Evolutionary conservation across 2,888 invertebrate genomes (phyloP), one percentile per base, ranked within the genome.

Genomic region (Pinctada fucata): DNA sequence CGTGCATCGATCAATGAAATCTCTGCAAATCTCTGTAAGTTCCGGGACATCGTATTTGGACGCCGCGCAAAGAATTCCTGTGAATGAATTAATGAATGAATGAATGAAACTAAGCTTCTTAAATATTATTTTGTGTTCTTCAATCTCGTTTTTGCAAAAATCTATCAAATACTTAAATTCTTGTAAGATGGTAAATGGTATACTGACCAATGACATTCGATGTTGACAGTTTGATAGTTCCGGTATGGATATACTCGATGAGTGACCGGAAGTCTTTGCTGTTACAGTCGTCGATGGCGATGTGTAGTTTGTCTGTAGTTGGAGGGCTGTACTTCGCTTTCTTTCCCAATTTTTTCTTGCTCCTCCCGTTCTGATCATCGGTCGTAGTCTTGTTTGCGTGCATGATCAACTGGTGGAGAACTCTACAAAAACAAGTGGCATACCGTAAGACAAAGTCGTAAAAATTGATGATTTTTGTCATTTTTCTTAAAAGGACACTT

Each of bases 351-450:
- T 52, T 52, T 52, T 72, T 72, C 13, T 51, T 13, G 16, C 31
- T 45, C 47, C 52, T 3, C 51, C n/a, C 13, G 69, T 10, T n/a
- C 6, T 58, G 58, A 10, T 13, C 31, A 31, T 52, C 47, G 6
- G 16, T 10, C 31, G 16, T 10, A 47, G 51, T 52, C 45, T 72
- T 58, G 3, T 10, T 58, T 58, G 51, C 72, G n/a, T 52, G 51
- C 2, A 72, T 52, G 6, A 72, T 72, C 72, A 72, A 5, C 31
- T 72, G 72, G 45, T 72, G 52, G 31, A 72, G 45, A 52, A 72
- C 52, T 45, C 72, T 72, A 13, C 8, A 52, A 51, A 8, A 58
- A 45, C 13, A 16, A 58, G 4, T 31, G 49, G n/a, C n/a, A 10
- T 49, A 5, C 8, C 10, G 8, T 69, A 48, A 31, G 31, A 31